Evolutionary conservation across 2,113 vertebrate genomes (phyloP).

Genomic region (Panthera uncia): DNA sequence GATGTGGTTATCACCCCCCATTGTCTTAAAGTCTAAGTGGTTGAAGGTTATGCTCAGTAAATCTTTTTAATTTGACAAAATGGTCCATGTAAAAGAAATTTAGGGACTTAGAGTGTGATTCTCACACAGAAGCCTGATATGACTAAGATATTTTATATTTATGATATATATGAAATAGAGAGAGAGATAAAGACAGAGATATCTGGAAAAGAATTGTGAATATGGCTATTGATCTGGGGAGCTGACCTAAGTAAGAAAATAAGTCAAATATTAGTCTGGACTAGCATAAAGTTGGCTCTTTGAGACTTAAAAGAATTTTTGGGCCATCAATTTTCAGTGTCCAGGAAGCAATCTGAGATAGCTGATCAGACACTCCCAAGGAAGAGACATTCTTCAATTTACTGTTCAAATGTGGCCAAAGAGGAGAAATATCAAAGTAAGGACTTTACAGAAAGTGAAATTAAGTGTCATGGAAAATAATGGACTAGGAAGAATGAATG

Average conservation of each 20-base stretch:
- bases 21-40: not conserved
- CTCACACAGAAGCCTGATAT: not conserved
- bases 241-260: not conserved
- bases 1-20: not conserved
- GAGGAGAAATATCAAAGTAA: not conserved
- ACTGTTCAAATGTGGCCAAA: not conserved
- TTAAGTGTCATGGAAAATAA: not conserved
- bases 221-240: not conserved
- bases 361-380: not conserved
- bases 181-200: too few species aligned
- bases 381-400: not conserved
- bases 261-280: not conserved
- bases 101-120: not conserved
- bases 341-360: not conserved
- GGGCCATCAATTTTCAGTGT: not conserved
- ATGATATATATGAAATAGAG: not conserved
- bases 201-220: not conserved
- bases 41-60: not conserved
- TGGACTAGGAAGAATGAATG: not conserved
- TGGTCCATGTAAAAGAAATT: not conserved
- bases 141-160: not conserved
- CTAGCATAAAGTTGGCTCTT: not conserved
- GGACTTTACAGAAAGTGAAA: not conserved
- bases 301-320: not conserved
- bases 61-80: not conserved